Percentiles rank a stretch among this genome's conserved stretches.
Conservation (phyloP, 2,888 invertebrate genomes). For the Odontocolon sp. region DNA sequence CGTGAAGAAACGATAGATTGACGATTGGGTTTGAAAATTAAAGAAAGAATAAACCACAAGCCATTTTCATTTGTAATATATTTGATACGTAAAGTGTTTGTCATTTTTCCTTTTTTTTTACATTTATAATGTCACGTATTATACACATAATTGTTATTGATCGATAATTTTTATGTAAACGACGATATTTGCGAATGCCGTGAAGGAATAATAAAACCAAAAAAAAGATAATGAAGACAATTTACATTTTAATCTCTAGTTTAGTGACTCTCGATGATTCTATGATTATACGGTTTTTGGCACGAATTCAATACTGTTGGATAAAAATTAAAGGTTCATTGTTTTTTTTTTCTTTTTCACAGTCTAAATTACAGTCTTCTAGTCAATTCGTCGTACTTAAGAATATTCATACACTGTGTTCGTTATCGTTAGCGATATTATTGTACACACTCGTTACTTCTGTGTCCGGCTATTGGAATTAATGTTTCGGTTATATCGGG, state of each 20-base stretch:
- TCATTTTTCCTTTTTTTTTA: conserved; percentile 41
- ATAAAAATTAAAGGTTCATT: conserved; percentile 11
- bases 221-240: conserved; percentile 29
- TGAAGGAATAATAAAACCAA: conserved; percentile 64
- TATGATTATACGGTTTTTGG: conserved; percentile 31
- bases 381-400: conserved; percentile 26
- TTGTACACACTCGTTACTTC: conserved; percentile 40
- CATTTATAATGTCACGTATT: conserved; percentile 54
- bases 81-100: conserved; percentile 58
- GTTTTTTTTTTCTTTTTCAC: not conserved
- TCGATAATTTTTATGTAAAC: conserved; percentile 48
- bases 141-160: conserved; percentile 51
- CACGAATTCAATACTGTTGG: conserved; percentile 51
- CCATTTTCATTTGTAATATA: conserved; percentile 51
- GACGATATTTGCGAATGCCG: conserved; percentile 47
- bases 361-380: conserved; percentile 25
- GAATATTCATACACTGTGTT: conserved; percentile 27
- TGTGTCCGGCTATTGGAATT: conserved; percentile 8
- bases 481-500: conserved; percentile 21
- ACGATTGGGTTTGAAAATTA: not conserved
- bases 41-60: not conserved
- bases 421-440: conserved; percentile 34
- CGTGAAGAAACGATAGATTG: conserved; percentile 55
- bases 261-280: conserved; percentile 37
- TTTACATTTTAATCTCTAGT: conserved; percentile 16